Percentiles rank a stretch among this genome's conserved stretches.
phyloP scores from a whole-genome alignment of 2,113 vertebrate species.

The Terrapene triunguis region DNA sequence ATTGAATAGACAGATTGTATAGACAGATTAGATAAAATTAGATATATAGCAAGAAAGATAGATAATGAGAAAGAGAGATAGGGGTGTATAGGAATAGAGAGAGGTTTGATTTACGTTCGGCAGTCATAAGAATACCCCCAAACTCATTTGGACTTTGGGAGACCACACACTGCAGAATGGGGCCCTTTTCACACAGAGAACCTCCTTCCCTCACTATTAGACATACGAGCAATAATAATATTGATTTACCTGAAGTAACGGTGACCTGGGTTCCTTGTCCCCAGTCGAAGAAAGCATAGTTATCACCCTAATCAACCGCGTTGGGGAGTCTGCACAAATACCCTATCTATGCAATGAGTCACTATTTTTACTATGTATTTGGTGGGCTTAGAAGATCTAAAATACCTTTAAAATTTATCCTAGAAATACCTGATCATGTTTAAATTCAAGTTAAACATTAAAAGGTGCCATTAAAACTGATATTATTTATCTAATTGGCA shows the following conservation, averaged over 20 bases:
- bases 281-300: conserved; percentile 17
- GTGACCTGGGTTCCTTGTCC: conserved; percentile 57
- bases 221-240: not conserved
- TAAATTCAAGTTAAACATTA: not conserved
- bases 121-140: not conserved
- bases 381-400: not conserved
- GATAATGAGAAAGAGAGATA: not conserved
- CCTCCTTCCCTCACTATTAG: not conserved
- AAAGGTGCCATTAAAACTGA: not conserved
- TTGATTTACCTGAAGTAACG: conserved; percentile 24
- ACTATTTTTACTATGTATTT: not conserved
- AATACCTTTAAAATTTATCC: no score
- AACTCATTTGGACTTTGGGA: not conserved
- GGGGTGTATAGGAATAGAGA: not conserved
- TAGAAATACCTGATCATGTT: not conserved
- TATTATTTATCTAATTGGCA: not conserved
- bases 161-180: not conserved
- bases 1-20: not conserved
- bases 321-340: not conserved
- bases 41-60: not conserved
- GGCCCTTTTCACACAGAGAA: not conserved
- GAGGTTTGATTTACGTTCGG: not conserved
- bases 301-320: not conserved
- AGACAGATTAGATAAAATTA: not conserved
- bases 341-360: not conserved